Percentiles rank a stretch among this genome's conserved stretches.
phyloP scores from a whole-genome alignment of 2,888 invertebrate genomes.

The Adelphocoris suturalis region DNA sequence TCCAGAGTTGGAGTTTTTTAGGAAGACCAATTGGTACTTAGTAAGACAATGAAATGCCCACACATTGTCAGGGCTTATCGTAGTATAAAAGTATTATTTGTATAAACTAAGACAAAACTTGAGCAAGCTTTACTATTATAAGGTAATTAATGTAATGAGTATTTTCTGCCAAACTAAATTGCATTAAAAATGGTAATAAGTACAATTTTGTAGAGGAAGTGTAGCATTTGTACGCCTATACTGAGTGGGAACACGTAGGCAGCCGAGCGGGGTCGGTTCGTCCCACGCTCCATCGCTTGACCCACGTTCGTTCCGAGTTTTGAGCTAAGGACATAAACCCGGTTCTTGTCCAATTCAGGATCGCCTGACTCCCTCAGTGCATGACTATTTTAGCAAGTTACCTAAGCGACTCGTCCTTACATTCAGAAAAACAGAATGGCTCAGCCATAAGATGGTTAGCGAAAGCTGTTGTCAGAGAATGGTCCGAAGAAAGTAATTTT shows the following conservation, averaged over 20 bases:
- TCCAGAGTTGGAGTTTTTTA: too few species aligned
- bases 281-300: neutral
- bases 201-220: neutral
- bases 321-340: constrained; percentile 18
- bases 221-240: neutral
- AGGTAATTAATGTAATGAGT: too few species aligned
- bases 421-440: neutral
- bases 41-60: too few species aligned
- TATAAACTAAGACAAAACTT: too few species aligned
- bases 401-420: neutral
- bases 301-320: constrained; percentile 8
- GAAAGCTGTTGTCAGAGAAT: too few species aligned
- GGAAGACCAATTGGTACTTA: too few species aligned
- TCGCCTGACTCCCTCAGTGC: neutral
- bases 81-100: too few species aligned
- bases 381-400: neutral
- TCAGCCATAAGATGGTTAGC: neutral
- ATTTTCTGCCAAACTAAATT: too few species aligned
- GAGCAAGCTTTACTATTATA: too few species aligned
- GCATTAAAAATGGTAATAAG: too few species aligned
- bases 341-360: constrained; percentile 28
- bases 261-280: constrained; percentile 1
- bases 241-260: constrained; percentile 18
- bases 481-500: neutral
- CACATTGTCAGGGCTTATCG: too few species aligned